These are phyloP conservation scores for Dinoponera quadriceps DNA, from an alignment of 1,140 invertebrate genomes.

Conservation along the genomic window DNA sequence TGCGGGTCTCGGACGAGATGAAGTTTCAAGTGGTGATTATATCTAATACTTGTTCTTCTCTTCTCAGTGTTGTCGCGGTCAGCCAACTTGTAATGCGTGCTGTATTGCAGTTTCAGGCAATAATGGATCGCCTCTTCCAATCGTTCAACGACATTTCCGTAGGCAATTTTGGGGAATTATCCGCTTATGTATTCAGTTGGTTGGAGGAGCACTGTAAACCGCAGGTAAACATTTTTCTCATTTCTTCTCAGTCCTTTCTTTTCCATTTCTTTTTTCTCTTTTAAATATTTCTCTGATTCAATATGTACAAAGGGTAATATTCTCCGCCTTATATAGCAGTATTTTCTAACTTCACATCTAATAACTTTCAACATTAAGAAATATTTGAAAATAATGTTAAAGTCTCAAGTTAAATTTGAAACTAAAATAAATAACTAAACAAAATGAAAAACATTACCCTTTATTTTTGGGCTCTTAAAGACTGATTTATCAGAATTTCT, in stretches of 20 bases:
- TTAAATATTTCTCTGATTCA: neutral
- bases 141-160: slow-evolving; percentile 96
- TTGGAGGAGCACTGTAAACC: slow-evolving; percentile 99
- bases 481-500: too few relatives aligned
- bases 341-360: too few relatives aligned
- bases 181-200: slow-evolving; percentile 97
- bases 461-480: too few relatives aligned
- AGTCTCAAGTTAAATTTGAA: too few relatives aligned
- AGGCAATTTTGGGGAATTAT: slow-evolving; percentile 96
- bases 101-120: slow-evolving; percentile 93
- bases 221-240: slow-evolving; percentile 86
- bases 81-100: slow-evolving; percentile 14
- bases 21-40: slow-evolving; percentile 96
- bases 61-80: slow-evolving; percentile 6
- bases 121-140: slow-evolving; percentile 97
- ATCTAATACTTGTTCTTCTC: neutral
- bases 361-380: too few relatives aligned
- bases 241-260: slow-evolving; percentile 15
- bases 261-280: too few relatives aligned
- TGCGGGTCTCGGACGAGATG: slow-evolving; percentile 95
- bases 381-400: too few relatives aligned
- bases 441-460: too few relatives aligned
- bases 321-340: too few relatives aligned
- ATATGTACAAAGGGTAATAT: too few relatives aligned
- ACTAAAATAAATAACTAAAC: too few relatives aligned